Conservation (phyloP, 2,888 invertebrate species). For the Lasioglossum figueresi region DNA sequence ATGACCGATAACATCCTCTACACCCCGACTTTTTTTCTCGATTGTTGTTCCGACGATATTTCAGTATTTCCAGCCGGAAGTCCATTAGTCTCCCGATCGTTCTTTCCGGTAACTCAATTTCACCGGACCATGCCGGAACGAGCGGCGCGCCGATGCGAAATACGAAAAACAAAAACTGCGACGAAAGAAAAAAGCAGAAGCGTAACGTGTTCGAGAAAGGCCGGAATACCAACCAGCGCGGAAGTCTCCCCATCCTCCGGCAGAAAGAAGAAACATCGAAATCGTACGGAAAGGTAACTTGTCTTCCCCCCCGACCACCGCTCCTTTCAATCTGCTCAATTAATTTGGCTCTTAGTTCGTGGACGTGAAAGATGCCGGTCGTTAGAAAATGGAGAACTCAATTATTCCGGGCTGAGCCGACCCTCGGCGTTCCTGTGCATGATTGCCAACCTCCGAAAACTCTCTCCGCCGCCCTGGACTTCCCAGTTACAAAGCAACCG, state of each 20-base stretch:
- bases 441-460: constrained; percentile 20
- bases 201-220: neutral
- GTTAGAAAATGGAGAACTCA: constrained; percentile 64
- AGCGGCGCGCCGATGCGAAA: constrained; percentile 24
- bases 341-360: constrained; percentile 62
- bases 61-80: constrained; percentile 45
- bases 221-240: constrained; percentile 24
- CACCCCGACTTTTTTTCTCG: constrained; percentile 18
- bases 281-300: constrained; percentile 16
- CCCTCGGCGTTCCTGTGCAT: constrained; percentile 31
- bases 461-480: constrained; percentile 21
- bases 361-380: constrained; percentile 59
- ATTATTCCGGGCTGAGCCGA: constrained; percentile 57
- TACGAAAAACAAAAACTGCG: neutral
- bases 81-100: constrained; percentile 71
- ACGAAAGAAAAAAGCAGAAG: constrained; percentile 17
- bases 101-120: constrained; percentile 70
- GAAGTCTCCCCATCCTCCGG: constrained; percentile 12
- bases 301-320: constrained; percentile 13
- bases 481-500: constrained; percentile 45
- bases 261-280: constrained; percentile 26
- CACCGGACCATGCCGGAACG: constrained; percentile 46
- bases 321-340: constrained; percentile 57
- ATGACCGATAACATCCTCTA: constrained; percentile 64
- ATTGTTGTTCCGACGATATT: constrained; percentile 17